Percentiles rank a stretch among this genome's conserved stretches.
phyloP scores from a whole-genome alignment of 2,888 invertebrate genomes.

The Aphodius granarius region DNA sequence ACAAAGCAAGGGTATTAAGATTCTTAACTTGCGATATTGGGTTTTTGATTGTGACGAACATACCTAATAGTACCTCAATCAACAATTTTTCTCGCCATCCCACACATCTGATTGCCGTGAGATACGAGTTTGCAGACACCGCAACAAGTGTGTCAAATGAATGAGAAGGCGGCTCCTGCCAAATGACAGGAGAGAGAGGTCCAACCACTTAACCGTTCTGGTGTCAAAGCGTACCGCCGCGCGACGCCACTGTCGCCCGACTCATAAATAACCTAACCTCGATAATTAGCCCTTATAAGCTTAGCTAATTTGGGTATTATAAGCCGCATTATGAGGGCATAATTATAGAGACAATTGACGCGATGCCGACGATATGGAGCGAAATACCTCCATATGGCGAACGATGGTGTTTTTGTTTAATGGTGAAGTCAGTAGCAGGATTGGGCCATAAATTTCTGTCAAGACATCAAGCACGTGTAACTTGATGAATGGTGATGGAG shows the following conservation, averaged over 20 bases:
- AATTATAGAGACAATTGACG: conserved; percentile 20
- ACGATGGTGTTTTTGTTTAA: background rate
- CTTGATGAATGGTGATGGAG: background rate
- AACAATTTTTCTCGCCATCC: background rate
- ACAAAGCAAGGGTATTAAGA: background rate
- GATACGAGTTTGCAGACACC: background rate
- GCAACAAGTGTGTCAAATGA: background rate
- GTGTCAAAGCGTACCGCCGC: background rate
- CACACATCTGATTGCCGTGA: background rate
- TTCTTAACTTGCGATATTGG: background rate
- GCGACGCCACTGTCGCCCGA: background rate
- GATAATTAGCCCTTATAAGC: background rate
- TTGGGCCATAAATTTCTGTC: background rate
- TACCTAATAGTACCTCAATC: background rate
- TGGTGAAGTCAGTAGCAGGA: conserved; percentile 13
- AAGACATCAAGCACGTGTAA: background rate
- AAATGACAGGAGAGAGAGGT: background rate
- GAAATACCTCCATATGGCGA: background rate
- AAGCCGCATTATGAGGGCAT: background rate
- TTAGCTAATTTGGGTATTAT: background rate
- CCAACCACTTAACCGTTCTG: background rate
- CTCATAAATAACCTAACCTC: background rate
- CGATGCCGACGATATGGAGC: conserved; percentile 19
- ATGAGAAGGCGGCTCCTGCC: background rate
- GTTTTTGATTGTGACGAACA: background rate